These are phyloP conservation scores for Tursiops truncatus DNA, from an alignment of 2,113 vertebrate genomes.

Conservation along the genomic window DNA sequence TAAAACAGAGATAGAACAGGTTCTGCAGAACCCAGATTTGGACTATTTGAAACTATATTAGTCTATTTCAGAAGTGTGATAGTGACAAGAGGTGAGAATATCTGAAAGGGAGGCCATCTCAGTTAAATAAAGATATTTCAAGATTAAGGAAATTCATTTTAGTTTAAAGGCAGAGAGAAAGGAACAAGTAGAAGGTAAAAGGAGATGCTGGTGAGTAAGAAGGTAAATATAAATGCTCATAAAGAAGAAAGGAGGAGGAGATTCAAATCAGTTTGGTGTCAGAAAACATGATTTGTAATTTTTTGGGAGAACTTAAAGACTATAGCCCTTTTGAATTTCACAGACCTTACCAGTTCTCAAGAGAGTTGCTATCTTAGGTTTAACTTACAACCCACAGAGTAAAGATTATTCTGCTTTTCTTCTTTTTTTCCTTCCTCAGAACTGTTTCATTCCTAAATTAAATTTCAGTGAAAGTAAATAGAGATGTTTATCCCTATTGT, in stretches of 20 bases:
- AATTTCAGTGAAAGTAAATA: constrained; percentile 24
- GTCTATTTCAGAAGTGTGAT: constrained; percentile 37
- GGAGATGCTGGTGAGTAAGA: not conserved
- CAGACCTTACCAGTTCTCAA: not conserved
- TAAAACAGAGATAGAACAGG: not conserved
- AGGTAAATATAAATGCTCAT: not conserved
- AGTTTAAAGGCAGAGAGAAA: constrained; percentile 30
- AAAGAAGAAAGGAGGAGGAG: not conserved
- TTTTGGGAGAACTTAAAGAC: not conserved
- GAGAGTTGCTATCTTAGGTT: not conserved
- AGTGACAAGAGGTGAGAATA: not conserved
- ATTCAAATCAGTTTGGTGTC: not conserved
- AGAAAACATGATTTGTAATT: not conserved
- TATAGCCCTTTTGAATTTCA: not conserved
- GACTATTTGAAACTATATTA: not conserved
- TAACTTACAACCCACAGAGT: not conserved
- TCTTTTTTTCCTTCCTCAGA: not conserved
- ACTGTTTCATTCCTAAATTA: not conserved
- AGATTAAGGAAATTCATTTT: not conserved
- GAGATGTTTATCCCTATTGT: not conserved
- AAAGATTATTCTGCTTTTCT: not conserved
- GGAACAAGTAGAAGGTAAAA: not conserved
- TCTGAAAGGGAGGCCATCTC: not conserved
- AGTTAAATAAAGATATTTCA: constrained; percentile 22
- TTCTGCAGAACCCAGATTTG: not conserved